A percentile compares a stretch with the other conserved stretches of the same genome.
These are phyloP conservation scores for Catharus ustulatus DNA, from an alignment of 2,797 vertebrate genomes.

Conservation along the genomic window DNA sequence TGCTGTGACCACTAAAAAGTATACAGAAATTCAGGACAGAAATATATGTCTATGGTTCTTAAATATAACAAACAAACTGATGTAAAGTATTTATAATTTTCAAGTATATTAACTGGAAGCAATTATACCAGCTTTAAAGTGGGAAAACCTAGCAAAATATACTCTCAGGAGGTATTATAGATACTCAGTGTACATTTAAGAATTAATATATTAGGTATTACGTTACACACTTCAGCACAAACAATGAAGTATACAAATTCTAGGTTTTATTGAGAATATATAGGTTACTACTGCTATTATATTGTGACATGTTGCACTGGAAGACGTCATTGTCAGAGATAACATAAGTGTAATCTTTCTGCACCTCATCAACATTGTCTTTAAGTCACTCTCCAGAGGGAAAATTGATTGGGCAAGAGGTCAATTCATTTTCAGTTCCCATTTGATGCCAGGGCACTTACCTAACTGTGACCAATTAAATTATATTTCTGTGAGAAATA, in stretches of 20 bases:
- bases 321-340: background rate
- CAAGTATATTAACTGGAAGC: background rate
- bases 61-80: background rate
- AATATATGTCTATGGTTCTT: background rate
- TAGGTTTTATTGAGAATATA: background rate
- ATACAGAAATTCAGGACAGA: background rate
- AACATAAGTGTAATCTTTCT: conserved; percentile 25
- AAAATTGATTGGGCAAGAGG: conserved; percentile 30
- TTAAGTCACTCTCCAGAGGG: background rate
- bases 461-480: conserved; percentile 24
- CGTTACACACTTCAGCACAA: background rate
- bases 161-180: background rate
- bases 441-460: background rate
- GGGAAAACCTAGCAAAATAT: background rate
- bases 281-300: background rate
- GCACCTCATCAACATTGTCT: conserved; percentile 9
- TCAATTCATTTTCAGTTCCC: conserved; percentile 14
- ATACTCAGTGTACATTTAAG: background rate
- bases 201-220: background rate
- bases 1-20: background rate
- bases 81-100: background rate
- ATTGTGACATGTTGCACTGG: background rate
- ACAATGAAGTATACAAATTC: background rate
- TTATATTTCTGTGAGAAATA: background rate
- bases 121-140: background rate